These are phyloP conservation scores for Tuta absoluta DNA, from an alignment of 2,888 invertebrate genomes.

Conservation along the genomic window DNA sequence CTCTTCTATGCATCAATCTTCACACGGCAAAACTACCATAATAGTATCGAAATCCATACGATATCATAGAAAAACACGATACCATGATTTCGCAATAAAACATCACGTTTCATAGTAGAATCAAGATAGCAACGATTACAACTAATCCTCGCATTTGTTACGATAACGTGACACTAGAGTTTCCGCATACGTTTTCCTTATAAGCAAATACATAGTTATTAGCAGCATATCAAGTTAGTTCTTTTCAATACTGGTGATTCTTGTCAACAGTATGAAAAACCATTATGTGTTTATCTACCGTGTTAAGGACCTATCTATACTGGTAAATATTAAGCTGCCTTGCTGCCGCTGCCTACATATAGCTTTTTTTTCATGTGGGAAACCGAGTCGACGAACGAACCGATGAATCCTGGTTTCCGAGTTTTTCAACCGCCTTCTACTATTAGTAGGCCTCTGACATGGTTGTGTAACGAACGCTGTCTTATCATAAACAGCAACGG, in stretches of 20 bases:
- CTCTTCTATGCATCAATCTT: no score
- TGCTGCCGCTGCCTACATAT: no score
- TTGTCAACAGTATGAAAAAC: not conserved
- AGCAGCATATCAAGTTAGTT: not conserved
- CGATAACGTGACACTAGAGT: constrained; percentile 13
- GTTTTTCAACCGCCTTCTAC: no score
- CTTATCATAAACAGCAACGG: no score
- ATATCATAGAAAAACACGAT: not conserved
- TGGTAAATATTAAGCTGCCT: no score
- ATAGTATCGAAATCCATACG: not conserved
- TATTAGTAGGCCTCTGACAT: no score
- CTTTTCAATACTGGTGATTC: not conserved
- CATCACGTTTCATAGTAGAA: constrained; percentile 1
- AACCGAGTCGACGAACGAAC: no score
- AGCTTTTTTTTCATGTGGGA: no score
- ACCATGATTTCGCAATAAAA: not conserved
- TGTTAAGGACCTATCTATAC: no score
- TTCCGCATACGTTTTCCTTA: constrained; percentile 30
- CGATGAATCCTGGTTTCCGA: no score
- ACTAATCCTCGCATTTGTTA: constrained; percentile 2
- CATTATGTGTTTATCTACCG: not conserved
- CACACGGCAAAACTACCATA: not conserved
- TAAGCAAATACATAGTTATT: not conserved
- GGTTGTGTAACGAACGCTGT: no score
- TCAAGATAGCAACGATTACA: constrained; percentile 8